Base-by-base conservation (phyloP, 2,113 vertebrate species). In the Glaucidium brasilianum region DNA sequence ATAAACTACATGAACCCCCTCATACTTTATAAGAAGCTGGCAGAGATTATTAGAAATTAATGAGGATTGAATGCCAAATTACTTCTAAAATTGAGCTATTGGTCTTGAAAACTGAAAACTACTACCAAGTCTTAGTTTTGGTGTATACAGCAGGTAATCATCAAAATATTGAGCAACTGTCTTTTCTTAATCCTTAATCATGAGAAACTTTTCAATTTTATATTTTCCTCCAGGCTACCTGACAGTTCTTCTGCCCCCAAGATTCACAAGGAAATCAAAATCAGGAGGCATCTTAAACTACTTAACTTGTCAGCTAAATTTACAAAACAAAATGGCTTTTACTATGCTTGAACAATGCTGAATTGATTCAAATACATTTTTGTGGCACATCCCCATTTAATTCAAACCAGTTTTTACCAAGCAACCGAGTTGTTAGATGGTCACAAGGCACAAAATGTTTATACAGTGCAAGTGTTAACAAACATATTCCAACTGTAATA, bases 261-360 rank as follows among this genome's bases (percentile, higher is more conserved):
- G 73, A 95, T 94, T 97, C 94, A 94, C 95, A 97, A 26, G 95
- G 92, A 95, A 97, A 96, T 89, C 74, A 62, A 87, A 95, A 96
- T 52, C 60, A 92, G 76, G 77, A 94, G 77, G 88, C 25, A 8
- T 82, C 80, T 95, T 63, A 63, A 83, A 93, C 50, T 72, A 83
- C 85, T 93, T 77, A 35, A 78, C 81, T 88, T 69, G 41, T 79
- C 91, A 67, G 67, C 72, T 66, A 69, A 92, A 96, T 97, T 95
- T 97, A 96, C 94, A 97, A 96, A 95, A 92, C 95, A 97, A 97
- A 97, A 96, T 77, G 75, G 59, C 56, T 90, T 90, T 96, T 83
- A 83, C 71, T 83, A 55, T 43, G 82, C 68, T 90, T 83, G 59
- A 91, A 96, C 94, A 96, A 96, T 90, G 85, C 49, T 11, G 41